These are phyloP conservation scores for Lasiommata megera DNA, from an alignment of 2,888 invertebrate species.

Conservation along the genomic window DNA sequence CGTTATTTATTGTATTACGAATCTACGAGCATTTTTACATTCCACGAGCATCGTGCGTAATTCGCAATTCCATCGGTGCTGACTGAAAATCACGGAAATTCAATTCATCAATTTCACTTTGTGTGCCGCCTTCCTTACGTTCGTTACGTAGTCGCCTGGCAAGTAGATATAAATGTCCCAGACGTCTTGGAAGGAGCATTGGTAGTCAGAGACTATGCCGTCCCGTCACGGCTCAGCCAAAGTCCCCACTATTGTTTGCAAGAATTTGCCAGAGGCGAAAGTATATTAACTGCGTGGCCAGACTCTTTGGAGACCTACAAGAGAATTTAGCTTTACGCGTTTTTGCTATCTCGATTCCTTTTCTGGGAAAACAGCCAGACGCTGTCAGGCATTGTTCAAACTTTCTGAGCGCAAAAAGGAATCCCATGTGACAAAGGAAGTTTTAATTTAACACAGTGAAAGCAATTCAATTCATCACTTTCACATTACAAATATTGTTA, in stretches of 20 bases:
- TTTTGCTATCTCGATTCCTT: constrained; percentile 21
- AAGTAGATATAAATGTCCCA: constrained; percentile 57
- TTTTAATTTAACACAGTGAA: constrained; percentile 12
- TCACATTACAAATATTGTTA: background rate
- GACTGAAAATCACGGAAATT: constrained; percentile 6
- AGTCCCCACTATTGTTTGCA: constrained; percentile 45
- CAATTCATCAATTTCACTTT: constrained; percentile 19
- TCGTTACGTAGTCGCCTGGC: constrained; percentile 47
- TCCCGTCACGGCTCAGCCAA: constrained; percentile 42
- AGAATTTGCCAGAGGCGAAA: constrained; percentile 41
- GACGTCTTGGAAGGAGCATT: constrained; percentile 49
- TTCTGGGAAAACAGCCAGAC: constrained; percentile 15
- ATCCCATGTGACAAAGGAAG: constrained; percentile 4
- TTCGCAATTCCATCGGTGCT: background rate
- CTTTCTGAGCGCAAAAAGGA: constrained; percentile 1
- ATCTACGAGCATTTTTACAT: background rate
- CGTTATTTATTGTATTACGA: background rate
- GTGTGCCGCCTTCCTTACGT: constrained; percentile 39
- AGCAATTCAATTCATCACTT: constrained; percentile 2
- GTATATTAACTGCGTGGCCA: constrained; percentile 34
- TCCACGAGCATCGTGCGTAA: background rate
- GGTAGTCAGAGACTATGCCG: constrained; percentile 50
- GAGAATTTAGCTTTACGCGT: constrained; percentile 27
- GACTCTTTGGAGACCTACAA: constrained; percentile 32
- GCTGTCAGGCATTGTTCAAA: constrained; percentile 11